Percentiles rank a stretch among this genome's conserved stretches.
Conservation (phyloP, 2,113 vertebrate species). For the Oceanodroma tethys region DNA sequence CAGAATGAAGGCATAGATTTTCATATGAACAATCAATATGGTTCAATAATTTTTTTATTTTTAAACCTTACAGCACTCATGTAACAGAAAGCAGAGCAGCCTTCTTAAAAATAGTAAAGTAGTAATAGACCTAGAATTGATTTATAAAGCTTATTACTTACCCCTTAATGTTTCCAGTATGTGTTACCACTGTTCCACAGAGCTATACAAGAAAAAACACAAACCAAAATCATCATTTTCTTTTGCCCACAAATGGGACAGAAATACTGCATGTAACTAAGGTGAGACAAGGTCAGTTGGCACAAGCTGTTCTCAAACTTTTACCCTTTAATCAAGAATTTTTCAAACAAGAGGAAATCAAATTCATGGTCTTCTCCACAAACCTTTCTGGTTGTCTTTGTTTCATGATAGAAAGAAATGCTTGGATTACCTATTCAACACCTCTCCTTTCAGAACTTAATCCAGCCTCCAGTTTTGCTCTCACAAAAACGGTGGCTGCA, state of each 20-base stretch:
- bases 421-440: not conserved
- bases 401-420: not conserved
- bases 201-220: constrained; percentile 54
- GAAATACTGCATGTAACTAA: not conserved
- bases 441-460: not conserved
- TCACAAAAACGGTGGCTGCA: not conserved
- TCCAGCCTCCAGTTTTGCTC: not conserved
- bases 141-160: constrained; percentile 33
- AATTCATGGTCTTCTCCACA: not conserved
- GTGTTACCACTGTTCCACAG: constrained; percentile 77
- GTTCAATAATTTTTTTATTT: not conserved
- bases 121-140: not conserved
- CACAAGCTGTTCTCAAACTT: not conserved
- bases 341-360: not conserved
- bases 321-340: not conserved
- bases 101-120: not conserved
- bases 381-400: not conserved
- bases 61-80: not conserved
- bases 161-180: constrained; percentile 56
- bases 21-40: not conserved
- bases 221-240: not conserved
- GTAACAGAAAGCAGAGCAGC: not conserved
- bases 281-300: not conserved
- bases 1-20: not conserved
- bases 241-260: not conserved